Evolutionary conservation across 2,888 invertebrate species (phyloP), one percentile per base, ranked within the genome.

Genomic region (Nomada hirtipes): DNA sequence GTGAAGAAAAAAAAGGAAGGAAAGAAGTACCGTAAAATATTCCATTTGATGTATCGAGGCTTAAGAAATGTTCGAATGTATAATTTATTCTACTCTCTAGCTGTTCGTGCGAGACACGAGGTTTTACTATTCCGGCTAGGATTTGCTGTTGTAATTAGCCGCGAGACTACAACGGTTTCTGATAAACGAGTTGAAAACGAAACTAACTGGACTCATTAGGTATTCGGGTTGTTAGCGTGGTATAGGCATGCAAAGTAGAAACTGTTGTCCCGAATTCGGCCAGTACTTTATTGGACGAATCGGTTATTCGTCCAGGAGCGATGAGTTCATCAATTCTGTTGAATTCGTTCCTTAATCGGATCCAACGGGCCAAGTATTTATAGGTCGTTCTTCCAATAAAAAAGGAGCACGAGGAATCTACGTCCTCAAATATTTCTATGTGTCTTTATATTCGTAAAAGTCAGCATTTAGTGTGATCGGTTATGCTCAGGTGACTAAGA

Each of bases 401-500:
- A 57, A 44, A 1, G 10, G 13, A 9, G 13, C 13, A 18, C 2
- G n/a, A 50, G 2, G 7, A 53, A 44, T 1, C 13, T n/a, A 15
- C 13, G 9, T 13, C 11, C 44, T 65, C 10, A n/a, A 23, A 13
- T 23, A 18, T 61, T 64, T 52, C 55, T 15, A 44, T 55, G 13
- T 7, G 29, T 57, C 20, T 71, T 65, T 29, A 42, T 47, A 60
- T 26, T 61, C 13, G 11, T 47, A 60, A 65, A 50, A 20, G 26
- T 50, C 15, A 29, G 44, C 57, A 61, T 68, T 79, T 81, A 86
- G 81, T 76, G 83, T 88, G 10, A 59, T 82, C 78, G 85, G 91
- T 90, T 90, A 89, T 90, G 91, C 87, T 88, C 84, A 89, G 90
- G 84, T 90, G 89, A 88, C 82, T 81, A 82, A 86, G 88, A 83